A percentile compares a stretch with the other conserved stretches of the same genome.
phyloP scores from a whole-genome alignment of 2,113 vertebrate species.

The Phyllostomus discolor region DNA sequence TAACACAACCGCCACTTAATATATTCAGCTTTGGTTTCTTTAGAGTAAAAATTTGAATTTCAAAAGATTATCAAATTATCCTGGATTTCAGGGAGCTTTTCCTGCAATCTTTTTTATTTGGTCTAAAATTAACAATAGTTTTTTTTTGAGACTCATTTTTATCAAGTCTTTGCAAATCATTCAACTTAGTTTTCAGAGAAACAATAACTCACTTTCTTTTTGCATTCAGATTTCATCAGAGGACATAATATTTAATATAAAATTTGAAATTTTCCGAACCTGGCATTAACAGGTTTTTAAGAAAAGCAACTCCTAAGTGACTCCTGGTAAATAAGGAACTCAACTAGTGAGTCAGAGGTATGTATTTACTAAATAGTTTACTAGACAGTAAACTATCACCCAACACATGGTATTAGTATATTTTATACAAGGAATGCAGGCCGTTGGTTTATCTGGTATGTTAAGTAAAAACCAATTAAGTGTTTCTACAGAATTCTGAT shows the following conservation, averaged over 20 bases:
- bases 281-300: neutral
- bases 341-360: neutral
- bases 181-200: neutral
- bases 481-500: neutral
- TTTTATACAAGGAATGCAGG: neutral
- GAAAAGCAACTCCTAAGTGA: neutral
- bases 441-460: neutral
- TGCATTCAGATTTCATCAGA: neutral
- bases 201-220: neutral
- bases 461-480: neutral
- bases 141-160: neutral
- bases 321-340: neutral
- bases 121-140: neutral
- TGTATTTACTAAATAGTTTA: neutral
- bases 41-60: constrained; percentile 5
- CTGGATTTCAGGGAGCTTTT: neutral
- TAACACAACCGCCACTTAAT: neutral
- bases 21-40: constrained; percentile 18
- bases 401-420: neutral
- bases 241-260: neutral
- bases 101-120: neutral
- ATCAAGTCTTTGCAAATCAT: neutral
- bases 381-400: neutral
- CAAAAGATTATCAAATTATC: neutral
- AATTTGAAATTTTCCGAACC: neutral